Base-by-base conservation (phyloP, 2,113 vertebrate genomes). In the Catharus minimus region DNA sequence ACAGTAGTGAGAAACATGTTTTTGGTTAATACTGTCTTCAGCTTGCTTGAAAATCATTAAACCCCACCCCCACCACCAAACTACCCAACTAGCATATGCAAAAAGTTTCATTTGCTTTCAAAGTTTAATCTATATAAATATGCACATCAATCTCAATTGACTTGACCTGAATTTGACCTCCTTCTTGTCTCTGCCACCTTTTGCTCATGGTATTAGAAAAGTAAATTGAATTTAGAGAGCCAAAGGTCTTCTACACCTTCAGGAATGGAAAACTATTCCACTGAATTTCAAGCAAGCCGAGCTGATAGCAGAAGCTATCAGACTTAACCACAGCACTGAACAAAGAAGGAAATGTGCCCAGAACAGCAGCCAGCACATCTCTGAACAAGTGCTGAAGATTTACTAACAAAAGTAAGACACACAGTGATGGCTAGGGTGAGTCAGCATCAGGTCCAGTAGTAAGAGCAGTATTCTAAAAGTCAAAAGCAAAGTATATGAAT, bases 111-210 rank as follows among this genome's bases (percentile, higher is more conserved):
- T 28, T 47, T 91, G 66, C 55, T 30, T 64, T 73, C 49, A 19
- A 60, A 83, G 53, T 75, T 82, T 75, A 92, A 85, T 32, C 69
- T 76, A 32, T 41, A 44, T 68, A 91, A 90, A 65, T 50, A 91
- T 13, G 33, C 27, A 69, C 33, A 65, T 52, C 86, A 55, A 76
- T 86, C 74, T 84, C 74, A 61, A 76, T 3, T 50, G 62, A 61
- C 53, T 66, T 69, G 46, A 39, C 61, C 71, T 86, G 50, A 55
- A 58, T 85, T 85, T 95, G 78, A 92, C 91, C 89, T 77, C 49
- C n/a, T 82, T 72, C 86, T 82, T 4, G 4, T 80, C 72, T 86
- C 80, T 81, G 32, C 12, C 46, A 79, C 58, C 46, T 77, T 93
- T 72, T 72, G 43, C 57, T 87, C 32, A 26, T 7, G 18, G 38